Percentiles rank a stretch among this genome's conserved stretches.
Conservation (phyloP, 2,888 invertebrate genomes). For the Standfussiana lucernea region DNA sequence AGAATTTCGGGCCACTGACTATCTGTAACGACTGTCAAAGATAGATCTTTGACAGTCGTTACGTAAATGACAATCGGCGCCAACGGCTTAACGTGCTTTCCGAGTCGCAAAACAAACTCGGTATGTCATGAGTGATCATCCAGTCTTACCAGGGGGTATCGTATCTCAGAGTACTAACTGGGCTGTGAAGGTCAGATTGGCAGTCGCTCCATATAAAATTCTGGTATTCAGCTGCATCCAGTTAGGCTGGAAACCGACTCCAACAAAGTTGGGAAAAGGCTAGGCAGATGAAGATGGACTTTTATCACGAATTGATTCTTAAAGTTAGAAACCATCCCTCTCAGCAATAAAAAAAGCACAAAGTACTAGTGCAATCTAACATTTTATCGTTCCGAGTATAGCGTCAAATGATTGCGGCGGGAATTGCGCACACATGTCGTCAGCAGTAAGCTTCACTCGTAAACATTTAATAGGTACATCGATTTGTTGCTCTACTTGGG, state of each 20-base stretch:
- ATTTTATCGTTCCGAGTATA: conserved; percentile 36
- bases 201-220: background rate
- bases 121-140: too few species aligned
- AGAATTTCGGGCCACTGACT: too few species aligned
- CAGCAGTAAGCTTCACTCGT: conserved; percentile 69
- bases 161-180: background rate
- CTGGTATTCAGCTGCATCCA: background rate
- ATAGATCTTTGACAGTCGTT: background rate
- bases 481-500: conserved; percentile 67
- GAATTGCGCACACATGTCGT: conserved; percentile 57
- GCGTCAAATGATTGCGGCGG: conserved; percentile 56
- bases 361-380: conserved; percentile 30
- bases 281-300: background rate
- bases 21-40: too few species aligned
- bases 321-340: background rate
- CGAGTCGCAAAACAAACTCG: too few species aligned
- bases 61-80: too few species aligned
- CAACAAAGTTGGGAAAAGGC: background rate
- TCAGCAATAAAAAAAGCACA: conserved; percentile 16
- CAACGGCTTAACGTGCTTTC: too few species aligned
- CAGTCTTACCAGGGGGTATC: background rate
- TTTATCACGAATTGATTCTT: background rate
- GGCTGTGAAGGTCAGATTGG: background rate
- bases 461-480: conserved; percentile 79
- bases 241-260: background rate